phyloP scores from a whole-genome alignment of 2,797 vertebrate genomes.

The Coccyzus lansbergi region DNA sequence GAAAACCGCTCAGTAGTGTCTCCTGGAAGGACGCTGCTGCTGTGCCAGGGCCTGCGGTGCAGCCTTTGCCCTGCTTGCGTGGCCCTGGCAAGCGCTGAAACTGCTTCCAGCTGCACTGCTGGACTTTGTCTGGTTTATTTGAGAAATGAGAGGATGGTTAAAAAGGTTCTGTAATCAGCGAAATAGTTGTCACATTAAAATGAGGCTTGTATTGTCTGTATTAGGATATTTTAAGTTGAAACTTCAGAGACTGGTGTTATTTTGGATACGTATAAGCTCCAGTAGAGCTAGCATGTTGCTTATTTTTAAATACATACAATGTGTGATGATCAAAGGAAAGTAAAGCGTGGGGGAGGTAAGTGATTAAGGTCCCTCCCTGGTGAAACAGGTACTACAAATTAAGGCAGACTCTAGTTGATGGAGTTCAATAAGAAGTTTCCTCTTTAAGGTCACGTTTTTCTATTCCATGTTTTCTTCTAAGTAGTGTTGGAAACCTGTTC shows the following conservation, averaged over 20 bases:
- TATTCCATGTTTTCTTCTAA: rapidly evolving
- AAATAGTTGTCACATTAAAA: background rate
- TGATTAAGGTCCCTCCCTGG: background rate
- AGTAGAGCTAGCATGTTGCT: background rate
- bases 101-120: background rate
- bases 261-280: background rate
- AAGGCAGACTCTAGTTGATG: background rate
- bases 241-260: background rate
- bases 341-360: background rate
- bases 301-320: background rate
- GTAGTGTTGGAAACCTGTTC: rapidly evolving
- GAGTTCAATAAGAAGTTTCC: background rate
- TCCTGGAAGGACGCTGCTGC: rapidly evolving
- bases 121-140: background rate
- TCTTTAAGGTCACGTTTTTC: background rate
- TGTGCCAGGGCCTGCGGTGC: background rate
- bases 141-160: background rate
- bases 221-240: background rate
- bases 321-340: background rate
- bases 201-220: background rate
- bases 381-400: background rate
- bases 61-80: rapidly evolving
- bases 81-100: background rate
- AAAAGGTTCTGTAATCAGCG: background rate
- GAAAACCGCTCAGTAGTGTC: background rate